Base-by-base conservation (phyloP, 2,888 invertebrate species). In the Salpingus planirostris region DNA sequence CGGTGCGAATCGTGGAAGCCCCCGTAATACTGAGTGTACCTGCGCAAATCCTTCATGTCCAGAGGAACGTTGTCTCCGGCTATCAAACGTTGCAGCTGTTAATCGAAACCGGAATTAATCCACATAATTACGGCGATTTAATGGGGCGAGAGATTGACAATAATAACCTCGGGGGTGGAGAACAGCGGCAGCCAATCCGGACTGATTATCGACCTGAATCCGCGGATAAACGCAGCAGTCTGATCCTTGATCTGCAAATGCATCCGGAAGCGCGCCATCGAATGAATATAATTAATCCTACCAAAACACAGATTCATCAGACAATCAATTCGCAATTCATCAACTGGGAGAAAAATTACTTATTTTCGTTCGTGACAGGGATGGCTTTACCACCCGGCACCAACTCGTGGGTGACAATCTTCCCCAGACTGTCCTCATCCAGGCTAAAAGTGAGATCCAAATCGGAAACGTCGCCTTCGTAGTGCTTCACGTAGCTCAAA, bases 181-280 rank as follows among this genome's bases (percentile, higher is more conserved):
- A 97, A 97, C 42, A 97, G 68, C 0, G 85, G 77, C 24, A 97
- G 66, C 95, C 96, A 96, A 47, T 96, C 95, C 0, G 85, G 83
- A 62, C 90, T 92, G 33, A 97, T 87, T 34, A 98, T 87, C 3
- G 93, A 87, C 42, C 92, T 78, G 60, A 98, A 98, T 2, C 97
- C 98, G 53, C 86, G 81, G 43, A 96, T 92, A 59, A 99, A 98
- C 4, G 96, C 92, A 26, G 84, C 78, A 0, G 95, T 93, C 67
- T 99, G 98, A 47, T 96, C 92, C 55, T 88, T 87, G 44, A 98
- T 98, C 69, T 97, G 97, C 5, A 87, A 83, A 62, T 96, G 91
- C 90, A 99, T 96, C 42, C 95, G 81, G 64, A 96, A 97, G 66
- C 95, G 92, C 0, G 98, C 98, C 91, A 95, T 93, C 57, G 91